Percentiles rank a stretch among this genome's conserved stretches.
These are phyloP conservation scores for Empis livida DNA, from an alignment of 2,888 invertebrate species.

Conservation along the genomic window DNA sequence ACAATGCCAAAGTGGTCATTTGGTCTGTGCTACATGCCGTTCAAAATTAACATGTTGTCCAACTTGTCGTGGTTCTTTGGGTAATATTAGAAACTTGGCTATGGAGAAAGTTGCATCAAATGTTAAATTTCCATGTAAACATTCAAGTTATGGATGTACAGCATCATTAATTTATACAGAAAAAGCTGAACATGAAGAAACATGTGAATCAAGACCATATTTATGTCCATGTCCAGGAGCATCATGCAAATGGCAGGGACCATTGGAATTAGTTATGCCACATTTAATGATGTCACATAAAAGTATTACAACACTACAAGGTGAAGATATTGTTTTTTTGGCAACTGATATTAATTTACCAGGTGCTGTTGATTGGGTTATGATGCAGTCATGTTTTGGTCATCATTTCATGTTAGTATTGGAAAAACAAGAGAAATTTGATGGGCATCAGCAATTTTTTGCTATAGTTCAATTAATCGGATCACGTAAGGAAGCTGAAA, in stretches of 20 bases:
- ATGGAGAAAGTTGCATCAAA: slow-evolving; percentile 99
- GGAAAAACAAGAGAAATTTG: slow-evolving; percentile 96
- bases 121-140: slow-evolving; percentile 98
- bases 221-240: slow-evolving; percentile 99
- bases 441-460: slow-evolving; percentile 92
- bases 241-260: slow-evolving; percentile 98
- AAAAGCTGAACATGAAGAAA: slow-evolving; percentile 97
- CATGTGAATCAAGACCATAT: slow-evolving; percentile 96
- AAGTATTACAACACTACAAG: slow-evolving; percentile 95
- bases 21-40: slow-evolving; percentile 94
- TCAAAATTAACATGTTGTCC: slow-evolving; percentile 96
- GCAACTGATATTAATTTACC: slow-evolving; percentile 99
- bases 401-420: slow-evolving; percentile 99
- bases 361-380: slow-evolving; percentile 98
- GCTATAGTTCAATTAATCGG: slow-evolving; percentile 99
- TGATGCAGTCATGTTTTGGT: slow-evolving; percentile 99
- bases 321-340: slow-evolving; percentile 98
- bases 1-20: slow-evolving; percentile 97
- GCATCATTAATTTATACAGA: slow-evolving; percentile 90
- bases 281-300: slow-evolving; percentile 96
- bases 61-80: slow-evolving; percentile 91
- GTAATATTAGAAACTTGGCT: slow-evolving; percentile 94
- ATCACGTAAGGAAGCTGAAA: slow-evolving; percentile 96
- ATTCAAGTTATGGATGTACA: slow-evolving; percentile 88
- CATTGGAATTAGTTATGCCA: slow-evolving; percentile 95